Evolutionary conservation across 2,113 vertebrate genomes (phyloP).

Genomic region (Bolborhynchus lineola): DNA sequence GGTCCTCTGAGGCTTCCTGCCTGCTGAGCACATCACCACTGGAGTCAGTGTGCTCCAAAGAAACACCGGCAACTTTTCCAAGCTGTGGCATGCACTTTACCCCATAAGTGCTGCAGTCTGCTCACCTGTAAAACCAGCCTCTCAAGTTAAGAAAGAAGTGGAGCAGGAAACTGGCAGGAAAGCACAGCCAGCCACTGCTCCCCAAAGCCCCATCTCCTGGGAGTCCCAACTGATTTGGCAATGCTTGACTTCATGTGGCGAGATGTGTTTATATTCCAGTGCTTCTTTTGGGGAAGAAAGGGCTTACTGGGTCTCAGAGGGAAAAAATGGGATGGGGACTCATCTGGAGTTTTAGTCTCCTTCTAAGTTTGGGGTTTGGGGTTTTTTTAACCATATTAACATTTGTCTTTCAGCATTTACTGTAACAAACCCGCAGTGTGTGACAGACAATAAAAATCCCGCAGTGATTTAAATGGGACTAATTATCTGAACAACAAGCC

Average conservation of each 20-base stretch:
- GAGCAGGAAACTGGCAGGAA: neutral
- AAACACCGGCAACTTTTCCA: neutral
- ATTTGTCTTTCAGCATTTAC: neutral
- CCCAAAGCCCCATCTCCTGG: neutral
- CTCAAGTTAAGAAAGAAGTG: neutral
- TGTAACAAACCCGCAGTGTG: neutral
- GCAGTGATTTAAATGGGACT: neutral
- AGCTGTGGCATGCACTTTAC: neutral
- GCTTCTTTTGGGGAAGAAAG: neutral
- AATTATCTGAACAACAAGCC: conserved; percentile 24
- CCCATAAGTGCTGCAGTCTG: neutral
- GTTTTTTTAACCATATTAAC: neutral
- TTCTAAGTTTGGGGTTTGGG: neutral
- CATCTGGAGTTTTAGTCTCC: neutral
- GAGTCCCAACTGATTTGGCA: neutral
- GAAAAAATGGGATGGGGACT: neutral
- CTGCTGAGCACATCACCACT: neutral
- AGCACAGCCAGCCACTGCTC: neutral
- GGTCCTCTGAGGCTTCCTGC: neutral
- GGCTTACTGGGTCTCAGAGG: neutral
- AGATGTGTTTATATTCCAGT: neutral
- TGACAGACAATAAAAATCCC: conserved; percentile 20
- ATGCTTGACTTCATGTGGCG: neutral
- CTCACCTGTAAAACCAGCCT: neutral
- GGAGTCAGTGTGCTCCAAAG: neutral